Base-by-base conservation (phyloP, 1,140 invertebrate genomes). In the Globodera rostochiensis region DNA sequence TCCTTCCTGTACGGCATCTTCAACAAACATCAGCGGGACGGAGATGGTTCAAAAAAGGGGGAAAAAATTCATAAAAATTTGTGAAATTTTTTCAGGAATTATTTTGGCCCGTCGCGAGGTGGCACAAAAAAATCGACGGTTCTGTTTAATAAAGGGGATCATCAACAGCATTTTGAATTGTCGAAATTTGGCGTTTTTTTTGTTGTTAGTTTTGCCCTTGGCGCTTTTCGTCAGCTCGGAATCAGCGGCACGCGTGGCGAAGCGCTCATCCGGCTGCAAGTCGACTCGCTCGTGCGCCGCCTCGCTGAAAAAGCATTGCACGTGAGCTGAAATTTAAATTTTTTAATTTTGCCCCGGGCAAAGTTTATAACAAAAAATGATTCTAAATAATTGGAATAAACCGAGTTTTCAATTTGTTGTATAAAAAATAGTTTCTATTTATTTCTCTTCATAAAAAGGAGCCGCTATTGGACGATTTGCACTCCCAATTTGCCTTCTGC, bases 1-100 rank as follows among this genome's bases (percentile, higher is more conserved):
- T 80, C 80, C 46, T 87, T 81, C 73, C n/a, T 88, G 15, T 87
- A 88, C 74, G 83, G 77, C 4, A 76, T 87, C 19, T 87, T 87
- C 77, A 87, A 77, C n/a, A n/a, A 77, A 13, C 82, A 88, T 57
- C 73, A 83, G 36, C 60, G 66, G 45, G 87, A 86, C 60, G 85
- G 86, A 25, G 83, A 86, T 75, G 82, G 84, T 60, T 45, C 46
- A 79, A 73, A 49, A 79, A 60, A n/a, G 49, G 71, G 25, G 19
- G 15, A 2, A 13, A n/a, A n/a, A 21, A 21, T 82, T 1, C 36
- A 36, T 36, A 36, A 36, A 15, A 60, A 45, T 36, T 46, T 82
- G 6, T n/a, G 57, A 70, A 83, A 81, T 64, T 83, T 79, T 83
- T 79, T 49, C 50, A 49, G 82, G 82, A 15, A 83, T 83, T 36